phyloP scores from a whole-genome alignment of 2,797 vertebrate species.

The Squalus acanthias region DNA sequence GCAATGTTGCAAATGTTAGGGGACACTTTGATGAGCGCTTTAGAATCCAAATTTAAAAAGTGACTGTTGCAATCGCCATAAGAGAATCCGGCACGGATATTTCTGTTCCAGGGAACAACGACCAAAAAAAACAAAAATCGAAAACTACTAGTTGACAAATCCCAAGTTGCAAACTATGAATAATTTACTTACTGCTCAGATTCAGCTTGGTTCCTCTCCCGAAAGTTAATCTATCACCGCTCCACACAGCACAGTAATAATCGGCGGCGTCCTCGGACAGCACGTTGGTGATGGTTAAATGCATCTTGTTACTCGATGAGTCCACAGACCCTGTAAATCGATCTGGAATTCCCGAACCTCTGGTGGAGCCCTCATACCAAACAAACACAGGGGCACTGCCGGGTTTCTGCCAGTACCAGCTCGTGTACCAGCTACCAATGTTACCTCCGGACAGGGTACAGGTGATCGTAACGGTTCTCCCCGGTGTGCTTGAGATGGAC shows the following conservation, averaged over 20 bases:
- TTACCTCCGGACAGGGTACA: not conserved
- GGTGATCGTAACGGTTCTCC: not conserved
- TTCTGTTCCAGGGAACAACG: no score
- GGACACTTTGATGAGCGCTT: not conserved
- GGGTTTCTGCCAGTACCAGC: constrained; percentile 35
- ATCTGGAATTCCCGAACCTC: not conserved
- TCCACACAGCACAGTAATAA: not conserved
- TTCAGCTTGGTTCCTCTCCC: constrained; percentile 31
- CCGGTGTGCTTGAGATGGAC: not conserved
- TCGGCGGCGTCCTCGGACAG: not conserved
- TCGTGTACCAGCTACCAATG: not conserved
- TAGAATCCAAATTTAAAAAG: not conserved
- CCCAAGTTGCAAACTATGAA: not conserved
- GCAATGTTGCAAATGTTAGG: no score
- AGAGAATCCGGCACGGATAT: not conserved
- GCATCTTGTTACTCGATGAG: not conserved
- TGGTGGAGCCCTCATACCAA: not conserved
- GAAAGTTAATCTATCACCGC: accelerated
- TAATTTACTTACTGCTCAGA: not conserved
- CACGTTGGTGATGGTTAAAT: constrained; percentile 22
- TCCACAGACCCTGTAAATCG: not conserved
- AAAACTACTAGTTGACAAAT: not conserved
- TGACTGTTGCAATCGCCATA: no score
- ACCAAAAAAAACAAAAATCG: not conserved
- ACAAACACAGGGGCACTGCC: not conserved